phyloP scores from a whole-genome alignment of 2,888 invertebrate species.

The Mythimna albipuncta region DNA sequence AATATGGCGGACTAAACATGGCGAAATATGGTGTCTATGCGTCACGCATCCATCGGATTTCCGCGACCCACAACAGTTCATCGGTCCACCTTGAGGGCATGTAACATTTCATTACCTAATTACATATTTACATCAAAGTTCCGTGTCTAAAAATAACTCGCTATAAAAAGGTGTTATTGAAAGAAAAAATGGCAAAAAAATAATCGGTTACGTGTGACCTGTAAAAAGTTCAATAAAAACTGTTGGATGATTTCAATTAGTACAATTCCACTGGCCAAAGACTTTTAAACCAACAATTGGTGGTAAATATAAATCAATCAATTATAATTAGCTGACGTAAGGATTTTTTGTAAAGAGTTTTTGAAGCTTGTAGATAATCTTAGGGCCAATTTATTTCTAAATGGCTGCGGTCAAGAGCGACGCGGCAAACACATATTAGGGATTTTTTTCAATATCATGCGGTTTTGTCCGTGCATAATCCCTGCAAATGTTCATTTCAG shows the following conservation, averaged over 20 bases:
- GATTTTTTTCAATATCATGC: no score
- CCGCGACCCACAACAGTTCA: no score
- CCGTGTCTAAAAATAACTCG: neutral
- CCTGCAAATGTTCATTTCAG: no score
- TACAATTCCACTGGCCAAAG: slow-evolving; percentile 12
- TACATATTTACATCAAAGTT: neutral
- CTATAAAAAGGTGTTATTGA: slow-evolving; percentile 7
- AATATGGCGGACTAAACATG: no score
- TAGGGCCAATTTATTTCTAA: no score
- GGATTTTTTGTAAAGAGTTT: neutral
- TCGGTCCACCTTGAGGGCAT: no score
- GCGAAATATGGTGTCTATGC: no score
- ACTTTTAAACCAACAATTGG: neutral
- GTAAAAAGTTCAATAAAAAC: slow-evolving; percentile 25
- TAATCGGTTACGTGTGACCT: neutral
- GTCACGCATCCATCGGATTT: no score
- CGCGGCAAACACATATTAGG: no score
- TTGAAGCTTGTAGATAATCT: neutral
- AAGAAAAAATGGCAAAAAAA: neutral
- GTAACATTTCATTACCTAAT: no score
- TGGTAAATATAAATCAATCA: neutral
- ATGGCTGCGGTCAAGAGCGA: no score
- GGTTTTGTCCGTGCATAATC: no score
- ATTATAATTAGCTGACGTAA: neutral
- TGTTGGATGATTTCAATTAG: neutral